Evolutionary conservation across 2,888 invertebrate genomes (phyloP).

Genomic region (Thera obeliscata): DNA sequence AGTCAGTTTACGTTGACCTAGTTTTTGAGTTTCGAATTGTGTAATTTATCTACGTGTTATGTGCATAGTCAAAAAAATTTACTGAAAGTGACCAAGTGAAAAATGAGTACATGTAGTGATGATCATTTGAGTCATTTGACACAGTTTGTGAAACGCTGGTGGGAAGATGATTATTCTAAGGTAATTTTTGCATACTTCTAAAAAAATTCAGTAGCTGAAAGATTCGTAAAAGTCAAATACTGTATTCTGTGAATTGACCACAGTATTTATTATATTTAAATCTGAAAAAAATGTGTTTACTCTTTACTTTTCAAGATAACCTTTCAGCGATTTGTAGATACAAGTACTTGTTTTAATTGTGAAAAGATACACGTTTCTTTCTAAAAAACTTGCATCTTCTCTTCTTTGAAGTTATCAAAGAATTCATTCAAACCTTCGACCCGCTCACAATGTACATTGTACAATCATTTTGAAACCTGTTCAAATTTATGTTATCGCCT

Average conservation of each 20-base stretch:
- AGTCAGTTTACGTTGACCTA: background rate
- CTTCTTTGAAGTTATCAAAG: no score
- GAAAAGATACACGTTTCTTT: no score
- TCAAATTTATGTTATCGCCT: slow-evolving; percentile 15
- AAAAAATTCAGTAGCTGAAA: no score
- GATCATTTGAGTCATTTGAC: slow-evolving; percentile 62
- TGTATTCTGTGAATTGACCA: no score
- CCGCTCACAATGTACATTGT: background rate
- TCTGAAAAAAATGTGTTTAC: no score
- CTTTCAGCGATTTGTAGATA: no score
- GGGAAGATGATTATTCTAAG: slow-evolving; percentile 69
- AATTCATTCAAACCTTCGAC: no score
- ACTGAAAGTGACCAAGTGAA: slow-evolving; percentile 25
- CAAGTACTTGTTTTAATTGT: no score
- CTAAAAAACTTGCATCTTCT: no score
- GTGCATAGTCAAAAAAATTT: background rate
- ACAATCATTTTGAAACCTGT: slow-evolving; percentile 3
- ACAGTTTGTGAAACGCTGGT: slow-evolving; percentile 73
- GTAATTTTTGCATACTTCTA: slow-evolving; percentile 46
- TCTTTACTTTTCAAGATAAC: no score
- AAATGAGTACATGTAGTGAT: slow-evolving; percentile 55
- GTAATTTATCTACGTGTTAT: background rate
- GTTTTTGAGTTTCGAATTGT: background rate
- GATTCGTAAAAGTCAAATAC: no score
- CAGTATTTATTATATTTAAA: no score